Base-by-base conservation (phyloP, 2,888 invertebrate species). In the Pardosa pseudoannulata region DNA sequence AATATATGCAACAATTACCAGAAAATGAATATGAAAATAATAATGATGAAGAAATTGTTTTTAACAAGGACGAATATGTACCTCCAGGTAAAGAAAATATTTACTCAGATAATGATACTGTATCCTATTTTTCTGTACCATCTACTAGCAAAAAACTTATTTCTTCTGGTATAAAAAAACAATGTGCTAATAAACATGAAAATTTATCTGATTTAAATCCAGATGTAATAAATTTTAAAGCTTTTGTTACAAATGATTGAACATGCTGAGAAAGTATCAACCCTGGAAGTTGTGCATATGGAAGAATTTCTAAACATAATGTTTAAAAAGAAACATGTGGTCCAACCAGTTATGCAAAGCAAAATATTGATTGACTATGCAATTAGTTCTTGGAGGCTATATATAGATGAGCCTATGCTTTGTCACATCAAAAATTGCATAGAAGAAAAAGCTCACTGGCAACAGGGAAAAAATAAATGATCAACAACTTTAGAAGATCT, bases 231-330 rank as follows among this genome's bases (percentile, higher is more conserved):
- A 56, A 56, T 7, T 7, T 16, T 56, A 16, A 16, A 56, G 13
- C 13, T 56, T 56, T 56, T 56, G 56, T 56, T 56, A 16, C 56
- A 56, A 56, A 56, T 13, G 23, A 56, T 23, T 5, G 56, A 56
- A 56, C 23, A 16, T 16, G 13, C 13, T 56, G 56, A 36, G 16
- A 23, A 56, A 56, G 3, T 16, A 56, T 56, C 56, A 7, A 5
- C 13, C 13, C 56, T 7, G 56, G 56, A 56, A 56, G 56, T 16
- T 7, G 23, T 56, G 13, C 16, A 7, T 23, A 16, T 56, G 56
- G 16, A 56, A 56, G 56, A 56, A 56, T 56, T 56, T 3, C 56
- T 56, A 23, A 56, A 56, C 16, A 56, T 16, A 56, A 56, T 56
- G 56, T 56, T 7, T 7, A 6, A 19, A 56, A 56, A 16, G 56